Conservation (phyloP, 1,140 invertebrate species). For the Zaprionus gabonicus region DNA sequence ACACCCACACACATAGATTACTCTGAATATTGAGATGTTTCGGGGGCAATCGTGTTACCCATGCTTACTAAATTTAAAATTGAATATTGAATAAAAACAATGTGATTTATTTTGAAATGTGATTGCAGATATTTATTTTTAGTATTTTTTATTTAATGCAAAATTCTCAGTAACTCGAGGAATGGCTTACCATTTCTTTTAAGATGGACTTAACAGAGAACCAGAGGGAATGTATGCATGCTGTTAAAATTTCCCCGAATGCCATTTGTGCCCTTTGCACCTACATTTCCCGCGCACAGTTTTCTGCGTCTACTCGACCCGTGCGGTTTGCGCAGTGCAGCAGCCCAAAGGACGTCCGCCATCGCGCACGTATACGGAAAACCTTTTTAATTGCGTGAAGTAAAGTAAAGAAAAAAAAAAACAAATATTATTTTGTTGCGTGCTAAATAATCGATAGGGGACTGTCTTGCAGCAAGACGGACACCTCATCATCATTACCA, state of each 20-base stretch:
- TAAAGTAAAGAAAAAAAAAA: not conserved
- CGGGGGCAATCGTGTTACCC: slow-evolving; percentile 57
- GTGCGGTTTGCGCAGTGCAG: slow-evolving; percentile 39
- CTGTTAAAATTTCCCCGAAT: slow-evolving; percentile 39
- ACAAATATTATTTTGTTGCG: slow-evolving; percentile 34
- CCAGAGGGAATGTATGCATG: not conserved
- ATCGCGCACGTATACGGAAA: slow-evolving; percentile 24
- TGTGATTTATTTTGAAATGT: slow-evolving; percentile 58
- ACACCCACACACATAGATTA: slow-evolving; percentile 8
- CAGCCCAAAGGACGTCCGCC: not conserved
- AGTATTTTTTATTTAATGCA: not conserved
- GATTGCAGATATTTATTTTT: not conserved
- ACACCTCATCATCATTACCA: slow-evolving; percentile 3
- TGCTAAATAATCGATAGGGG: slow-evolving; percentile 68
- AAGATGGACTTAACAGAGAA: slow-evolving; percentile 8
- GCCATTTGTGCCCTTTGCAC: slow-evolving; percentile 22
- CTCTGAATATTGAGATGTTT: slow-evolving; percentile 45
- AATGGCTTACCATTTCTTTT: not conserved
- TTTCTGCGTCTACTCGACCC: slow-evolving; percentile 59
- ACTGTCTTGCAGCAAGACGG: not conserved
- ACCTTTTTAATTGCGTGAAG: slow-evolving; percentile 32
- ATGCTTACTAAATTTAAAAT: slow-evolving; percentile 74
- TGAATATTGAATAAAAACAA: slow-evolving; percentile 66
- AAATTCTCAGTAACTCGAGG: not conserved
- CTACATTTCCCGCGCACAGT: slow-evolving; percentile 58